Conservation (phyloP, 2,113 vertebrate species). For the Mellivora capensis region DNA sequence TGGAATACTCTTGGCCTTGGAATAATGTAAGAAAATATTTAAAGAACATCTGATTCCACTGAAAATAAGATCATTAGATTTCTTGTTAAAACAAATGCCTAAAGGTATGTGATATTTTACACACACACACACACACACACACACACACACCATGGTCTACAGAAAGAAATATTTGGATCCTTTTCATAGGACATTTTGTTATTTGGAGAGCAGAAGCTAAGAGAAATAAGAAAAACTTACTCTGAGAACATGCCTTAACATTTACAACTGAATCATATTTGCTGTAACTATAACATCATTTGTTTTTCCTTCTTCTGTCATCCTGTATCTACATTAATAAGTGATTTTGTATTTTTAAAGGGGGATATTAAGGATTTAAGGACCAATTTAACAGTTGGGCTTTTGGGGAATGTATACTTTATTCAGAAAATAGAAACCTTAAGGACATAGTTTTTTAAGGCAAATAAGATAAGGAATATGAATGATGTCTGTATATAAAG, state of each 20-base stretch:
- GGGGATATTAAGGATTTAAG: background rate
- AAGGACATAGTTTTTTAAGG: background rate
- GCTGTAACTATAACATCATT: background rate
- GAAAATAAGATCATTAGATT: slow-evolving; percentile 77
- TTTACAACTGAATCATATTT: background rate
- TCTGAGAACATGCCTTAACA: background rate
- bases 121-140: background rate
- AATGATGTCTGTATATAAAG: background rate
- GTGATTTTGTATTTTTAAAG: background rate
- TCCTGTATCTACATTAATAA: background rate
- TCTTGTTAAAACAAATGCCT: slow-evolving; percentile 82
- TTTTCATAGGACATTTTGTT: slow-evolving; percentile 11
- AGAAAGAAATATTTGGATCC: slow-evolving; percentile 68
- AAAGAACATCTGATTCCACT: slow-evolving; percentile 77
- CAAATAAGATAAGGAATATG: background rate
- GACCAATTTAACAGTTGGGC: background rate
- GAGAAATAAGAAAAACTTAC: background rate
- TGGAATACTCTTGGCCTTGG: slow-evolving; percentile 75
- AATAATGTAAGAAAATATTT: slow-evolving; percentile 70
- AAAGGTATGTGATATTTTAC: slow-evolving; percentile 42
- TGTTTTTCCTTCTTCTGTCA: background rate
- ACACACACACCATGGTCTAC: background rate
- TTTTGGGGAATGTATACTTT: background rate
- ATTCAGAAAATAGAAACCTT: background rate
- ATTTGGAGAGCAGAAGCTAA: background rate